Evolutionary conservation across 2,888 invertebrate genomes (phyloP).

Genomic region (Acleris emargana): DNA sequence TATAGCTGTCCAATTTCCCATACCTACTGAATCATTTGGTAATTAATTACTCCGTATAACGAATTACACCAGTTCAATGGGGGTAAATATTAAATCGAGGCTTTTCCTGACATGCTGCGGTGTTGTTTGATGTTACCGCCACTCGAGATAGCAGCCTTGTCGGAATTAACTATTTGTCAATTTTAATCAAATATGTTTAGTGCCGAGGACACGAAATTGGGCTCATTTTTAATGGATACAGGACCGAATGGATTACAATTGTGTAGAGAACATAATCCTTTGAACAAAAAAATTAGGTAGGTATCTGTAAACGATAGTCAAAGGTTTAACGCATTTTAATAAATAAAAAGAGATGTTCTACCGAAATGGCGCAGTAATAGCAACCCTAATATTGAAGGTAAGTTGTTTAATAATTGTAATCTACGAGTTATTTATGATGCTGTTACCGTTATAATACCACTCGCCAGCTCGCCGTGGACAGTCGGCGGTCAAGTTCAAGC

Average conservation of each 20-base stretch:
- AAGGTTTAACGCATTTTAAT: too few species aligned
- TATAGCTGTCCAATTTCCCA: too few species aligned
- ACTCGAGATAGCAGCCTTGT: neutral
- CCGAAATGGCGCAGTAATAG: neutral
- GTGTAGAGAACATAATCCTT: too few species aligned
- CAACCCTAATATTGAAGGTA: neutral
- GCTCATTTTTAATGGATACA: too few species aligned
- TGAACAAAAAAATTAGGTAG: too few species aligned
- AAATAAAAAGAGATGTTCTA: too few species aligned
- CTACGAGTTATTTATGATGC: slow-evolving; percentile 14
- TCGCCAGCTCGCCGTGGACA: neutral
- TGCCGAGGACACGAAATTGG: too few species aligned
- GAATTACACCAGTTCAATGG: neutral
- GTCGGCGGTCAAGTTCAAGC: neutral
- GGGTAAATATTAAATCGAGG: neutral
- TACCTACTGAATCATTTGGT: too few species aligned
- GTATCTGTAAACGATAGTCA: too few species aligned
- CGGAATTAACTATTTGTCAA: neutral
- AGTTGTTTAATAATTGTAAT: slow-evolving; percentile 1
- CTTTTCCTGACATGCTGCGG: neutral
- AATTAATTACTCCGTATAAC: too few species aligned
- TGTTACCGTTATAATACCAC: neutral
- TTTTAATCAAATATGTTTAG: neutral
- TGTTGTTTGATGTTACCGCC: slow-evolving; percentile 13
- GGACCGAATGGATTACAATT: too few species aligned